Base-by-base conservation (phyloP, 1,140 invertebrate species). In the Triops longicaudatus region DNA sequence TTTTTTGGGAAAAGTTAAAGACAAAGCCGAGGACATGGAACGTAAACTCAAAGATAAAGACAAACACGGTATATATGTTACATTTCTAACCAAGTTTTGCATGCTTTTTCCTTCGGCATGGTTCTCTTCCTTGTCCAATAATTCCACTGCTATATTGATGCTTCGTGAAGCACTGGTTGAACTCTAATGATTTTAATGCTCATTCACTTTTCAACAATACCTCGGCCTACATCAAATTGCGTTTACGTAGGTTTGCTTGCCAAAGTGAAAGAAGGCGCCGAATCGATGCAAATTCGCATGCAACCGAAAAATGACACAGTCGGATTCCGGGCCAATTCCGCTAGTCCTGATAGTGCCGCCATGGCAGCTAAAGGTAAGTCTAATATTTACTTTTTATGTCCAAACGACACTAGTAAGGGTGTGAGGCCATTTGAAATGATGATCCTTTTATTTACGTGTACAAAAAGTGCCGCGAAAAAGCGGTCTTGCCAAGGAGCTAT, bases 181-280 rank as follows among this genome's bases (percentile, higher is more conserved):
- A 7, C 31, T 37, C 2, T 37, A 4, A 37, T 37, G 31, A 37
- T 37, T 7, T 37, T 37, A 37, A 37, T 37, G 7, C 2, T 37
- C 31, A 37, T 7, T 37, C 31, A 37, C 31, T 4, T 4, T 7
- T 2, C 31, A 2, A 37, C 31, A 37, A 37, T 7, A 26, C 27
- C 12, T 44, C 27, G 11, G 14, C 72, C 27, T 1, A 22, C 74
- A 26, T 17, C 74, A 11, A 11, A 12, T 17, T 75, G 71, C 17
- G n/a, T 76, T 43, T 76, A 3, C 6, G 44, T 84, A 96, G 94
- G 94, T 83, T 91, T 97, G 81, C 86, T 97, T 77, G 93, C 95
- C 74, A 97, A 96, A 85, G 93, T 98, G 87, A 98, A 97, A 87
- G 96, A 98, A 84, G 94, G 94, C 73, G 96, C 96, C 0, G 96